Evolutionary conservation across 2,113 vertebrate species (phyloP).

Genomic region (Camelus dromedarius): DNA sequence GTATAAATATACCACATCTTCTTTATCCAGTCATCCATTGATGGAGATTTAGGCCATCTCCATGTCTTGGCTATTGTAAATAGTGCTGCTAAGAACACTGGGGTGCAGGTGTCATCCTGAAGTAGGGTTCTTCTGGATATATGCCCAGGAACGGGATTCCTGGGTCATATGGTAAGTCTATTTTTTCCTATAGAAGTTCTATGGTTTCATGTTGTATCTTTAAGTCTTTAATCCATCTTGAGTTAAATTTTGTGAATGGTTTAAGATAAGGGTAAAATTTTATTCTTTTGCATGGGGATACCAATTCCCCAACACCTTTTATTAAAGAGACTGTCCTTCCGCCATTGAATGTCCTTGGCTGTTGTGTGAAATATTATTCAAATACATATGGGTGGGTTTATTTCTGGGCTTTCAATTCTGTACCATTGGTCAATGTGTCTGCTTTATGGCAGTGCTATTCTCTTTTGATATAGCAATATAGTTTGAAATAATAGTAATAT

Average conservation of each 20-base stretch:
- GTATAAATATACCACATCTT: too few relatives aligned
- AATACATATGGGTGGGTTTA: not conserved
- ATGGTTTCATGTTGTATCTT: not conserved
- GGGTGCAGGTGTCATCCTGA: too few relatives aligned
- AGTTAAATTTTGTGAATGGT: not conserved
- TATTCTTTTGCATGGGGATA: not conserved
- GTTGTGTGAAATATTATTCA: not conserved
- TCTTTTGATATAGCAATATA: not conserved
- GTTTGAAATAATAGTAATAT: not conserved
- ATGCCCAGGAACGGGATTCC: too few relatives aligned
- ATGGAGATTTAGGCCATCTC: too few relatives aligned
- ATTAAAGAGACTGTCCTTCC: not conserved
- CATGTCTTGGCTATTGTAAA: too few relatives aligned
- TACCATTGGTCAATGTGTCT: too few relatives aligned
- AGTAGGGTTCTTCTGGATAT: too few relatives aligned
- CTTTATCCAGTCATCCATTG: too few relatives aligned
- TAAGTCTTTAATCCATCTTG: not conserved
- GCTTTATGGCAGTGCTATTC: too few relatives aligned
- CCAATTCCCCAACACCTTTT: not conserved
- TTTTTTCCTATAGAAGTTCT: not conserved
- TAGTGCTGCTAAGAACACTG: too few relatives aligned
- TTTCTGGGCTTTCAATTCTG: not conserved
- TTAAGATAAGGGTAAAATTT: not conserved
- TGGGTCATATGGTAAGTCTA: too few relatives aligned
- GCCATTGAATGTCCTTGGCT: not conserved